Evolutionary conservation across 1,140 invertebrate species (phyloP), one percentile per base, ranked within the genome.

Genomic region (Brachionus angularis): DNA sequence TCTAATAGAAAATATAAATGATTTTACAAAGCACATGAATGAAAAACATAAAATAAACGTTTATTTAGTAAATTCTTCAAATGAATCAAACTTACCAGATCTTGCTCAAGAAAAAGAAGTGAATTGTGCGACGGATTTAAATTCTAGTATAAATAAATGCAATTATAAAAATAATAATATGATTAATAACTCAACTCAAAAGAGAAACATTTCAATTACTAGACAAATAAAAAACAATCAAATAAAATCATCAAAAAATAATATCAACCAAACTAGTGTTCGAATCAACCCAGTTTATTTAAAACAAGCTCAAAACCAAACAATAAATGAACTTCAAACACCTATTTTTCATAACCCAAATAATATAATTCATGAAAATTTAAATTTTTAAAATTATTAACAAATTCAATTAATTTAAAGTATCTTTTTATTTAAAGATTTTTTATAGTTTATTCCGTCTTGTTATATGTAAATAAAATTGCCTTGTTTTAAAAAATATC

Each of bases 1-100:
- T 36, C 39, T 58, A 58, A 18, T 58, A 23, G 53, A 58, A 10
- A 58, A 21, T 21, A 18, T 58, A 12, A 39, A 18, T 18, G 34
- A 58, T 39, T 58, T 58, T 58, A 58, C 53, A 23, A 58, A 33
- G 25, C 53, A 58, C 5, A 58, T 58, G 53, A 39, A 39, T n/a
- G 34, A 58, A 7, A 58, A 39, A 39, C 53, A 58, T 18, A 58
- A 58, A 39, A 58, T 58, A 39, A 58, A 39, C 39, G 53, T 58
- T 36, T 58, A 58, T 58, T n/a, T 58, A 23, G 27, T 58, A 18
- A 34, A 58, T 39, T 4, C 53, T 23, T 34, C 36, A 23, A 27
- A 21, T 10, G 53, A 58, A n/a, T n/a, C n/a, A n/a, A n/a, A n/a
- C n/a, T n/a, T n/a, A n/a, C n/a, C n/a, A n/a, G n/a, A n/a, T n/a